Base-by-base conservation (phyloP, 2,113 vertebrate genomes). In the Clarias batrachus region DNA sequence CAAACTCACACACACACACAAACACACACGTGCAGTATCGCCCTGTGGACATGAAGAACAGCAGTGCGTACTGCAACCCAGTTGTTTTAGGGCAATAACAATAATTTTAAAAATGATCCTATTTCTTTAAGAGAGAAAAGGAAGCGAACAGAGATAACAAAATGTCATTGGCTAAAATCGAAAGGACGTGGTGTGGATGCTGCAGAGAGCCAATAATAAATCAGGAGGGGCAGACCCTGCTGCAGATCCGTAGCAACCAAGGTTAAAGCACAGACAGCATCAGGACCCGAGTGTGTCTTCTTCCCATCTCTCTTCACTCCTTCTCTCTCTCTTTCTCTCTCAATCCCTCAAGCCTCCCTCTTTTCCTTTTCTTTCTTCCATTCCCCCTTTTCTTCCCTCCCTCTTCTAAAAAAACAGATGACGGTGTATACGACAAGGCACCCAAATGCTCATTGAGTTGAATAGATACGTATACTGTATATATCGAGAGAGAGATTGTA, bases 231-330 rank as follows among this genome's bases (percentile, higher is more conserved):
- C 92, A 95, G 94, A 93, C 89, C 93, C 93, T 95, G 91, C 93
- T 94, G 92, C 93, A 91, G 93, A 90, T 94, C 92, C 92, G 92
- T 95, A 96, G 95, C 95, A 96, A 95, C 95, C 94, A 93, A 95
- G 94, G 94, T 95, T 95, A 94, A 88, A 94, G 94, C 91, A 91
- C 89, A 94, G 91, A 93, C 93, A 93, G 93, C 94, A 95, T 94
- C 94, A 94, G 93, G 92, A 93, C 92, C 93, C 52, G 3, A 83
- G 56, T 78, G 90, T 87, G 88, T 89, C 82, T 88, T 90, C 86
- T 76, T 76, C 70, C 81, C 78, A 86, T 76, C 54, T 59, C 57
- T 65, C 17, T n/a, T 56, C 71, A 68, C 48, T 83, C 37, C 84
- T 63, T 74, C 84, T 87, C 88, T 88, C 88, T 88, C 85, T 87